Evolutionary conservation across 2,888 invertebrate genomes (phyloP).

Genomic region (Rhimphoctona megacephalus): DNA sequence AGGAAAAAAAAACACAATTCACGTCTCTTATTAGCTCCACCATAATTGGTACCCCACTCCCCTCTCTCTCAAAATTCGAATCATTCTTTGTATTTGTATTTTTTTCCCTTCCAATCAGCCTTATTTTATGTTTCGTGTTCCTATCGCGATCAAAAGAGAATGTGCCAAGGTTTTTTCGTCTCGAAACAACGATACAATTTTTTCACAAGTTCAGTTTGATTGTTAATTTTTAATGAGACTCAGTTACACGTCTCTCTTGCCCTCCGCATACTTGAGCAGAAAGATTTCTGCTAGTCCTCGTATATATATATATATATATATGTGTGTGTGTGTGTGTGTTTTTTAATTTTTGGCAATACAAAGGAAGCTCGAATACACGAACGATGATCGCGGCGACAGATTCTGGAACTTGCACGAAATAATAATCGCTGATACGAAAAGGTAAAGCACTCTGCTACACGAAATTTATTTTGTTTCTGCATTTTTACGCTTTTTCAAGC

Average conservation of each 20-base stretch:
- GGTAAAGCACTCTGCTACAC: slow-evolving; percentile 12
- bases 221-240: not conserved
- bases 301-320: not conserved
- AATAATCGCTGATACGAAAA: not conserved
- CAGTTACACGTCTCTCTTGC: not conserved
- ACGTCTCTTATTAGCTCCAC: slow-evolving; percentile 3
- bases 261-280: not conserved
- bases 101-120: slow-evolving; percentile 27
- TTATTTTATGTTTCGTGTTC: slow-evolving; percentile 45
- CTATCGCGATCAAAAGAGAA: slow-evolving; percentile 47
- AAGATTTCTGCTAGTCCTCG: not conserved
- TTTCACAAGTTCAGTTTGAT: not conserved
- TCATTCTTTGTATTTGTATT: not conserved
- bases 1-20: slow-evolving; percentile 41
- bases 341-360: slow-evolving; percentile 28
- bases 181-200: not conserved
- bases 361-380: slow-evolving; percentile 20
- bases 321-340: not conserved
- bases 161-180: slow-evolving; percentile 25
- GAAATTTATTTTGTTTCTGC: slow-evolving; percentile 3
- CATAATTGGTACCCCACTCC: not conserved
- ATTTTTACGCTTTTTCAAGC: slow-evolving; percentile 40
- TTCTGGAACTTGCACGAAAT: slow-evolving; percentile 27
- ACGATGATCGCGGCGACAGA: slow-evolving; percentile 3
- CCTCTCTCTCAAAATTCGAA: not conserved